Evolutionary conservation across 2,113 vertebrate genomes (phyloP).

Genomic region (Talpa occidentalis): DNA sequence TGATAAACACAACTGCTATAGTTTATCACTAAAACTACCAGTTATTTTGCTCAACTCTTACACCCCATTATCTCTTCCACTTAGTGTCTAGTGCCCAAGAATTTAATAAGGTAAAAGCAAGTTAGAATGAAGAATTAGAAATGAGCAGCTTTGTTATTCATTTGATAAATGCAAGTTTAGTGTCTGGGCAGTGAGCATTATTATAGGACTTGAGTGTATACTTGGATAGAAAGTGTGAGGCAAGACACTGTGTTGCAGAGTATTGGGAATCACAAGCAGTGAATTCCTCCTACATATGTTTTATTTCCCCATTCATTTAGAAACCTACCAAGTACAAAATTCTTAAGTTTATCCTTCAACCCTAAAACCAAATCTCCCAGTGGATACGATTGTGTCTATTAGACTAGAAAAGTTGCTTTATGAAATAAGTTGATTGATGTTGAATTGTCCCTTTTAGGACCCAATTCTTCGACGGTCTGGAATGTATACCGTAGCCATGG

Average conservation of each 20-base stretch:
- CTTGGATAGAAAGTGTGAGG: background rate
- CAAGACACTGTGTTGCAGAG: background rate
- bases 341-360: conserved; percentile 40
- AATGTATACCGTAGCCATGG: conserved; percentile 99
- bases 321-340: background rate
- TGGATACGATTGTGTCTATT: background rate
- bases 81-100: background rate
- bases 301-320: conserved; percentile 38
- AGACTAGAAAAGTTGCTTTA: conserved; percentile 18
- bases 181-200: background rate
- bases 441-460: conserved; percentile 88
- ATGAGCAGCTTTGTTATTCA: conserved; percentile 17
- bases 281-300: background rate
- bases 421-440: conserved; percentile 57
- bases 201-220: background rate
- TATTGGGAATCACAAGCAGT: background rate
- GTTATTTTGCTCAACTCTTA: conserved; percentile 22
- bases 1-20: background rate
- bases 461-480: conserved; percentile 98
- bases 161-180: conserved; percentile 7
- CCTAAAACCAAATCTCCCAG: conserved; percentile 1
- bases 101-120: conserved; percentile 33
- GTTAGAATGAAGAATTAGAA: conserved; percentile 44
- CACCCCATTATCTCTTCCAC: background rate
- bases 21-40: conserved; percentile 9